Evolutionary conservation across 2,888 invertebrate genomes (phyloP).

Genomic region (Biston betularia): DNA sequence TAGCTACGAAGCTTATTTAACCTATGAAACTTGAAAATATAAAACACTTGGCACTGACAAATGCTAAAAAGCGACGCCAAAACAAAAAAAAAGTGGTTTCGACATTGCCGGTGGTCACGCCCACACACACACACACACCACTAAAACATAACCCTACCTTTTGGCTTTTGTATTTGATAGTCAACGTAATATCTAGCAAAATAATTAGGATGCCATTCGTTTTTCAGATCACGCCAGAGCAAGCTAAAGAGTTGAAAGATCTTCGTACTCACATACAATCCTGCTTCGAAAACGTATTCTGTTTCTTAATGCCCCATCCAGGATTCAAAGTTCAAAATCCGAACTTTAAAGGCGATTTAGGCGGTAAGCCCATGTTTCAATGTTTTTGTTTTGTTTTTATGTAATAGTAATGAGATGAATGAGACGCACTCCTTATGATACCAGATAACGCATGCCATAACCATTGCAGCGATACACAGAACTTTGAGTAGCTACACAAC

Average conservation of each 20-base stretch:
- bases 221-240: conserved; percentile 28
- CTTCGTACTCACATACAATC: conserved; percentile 31
- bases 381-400: background rate
- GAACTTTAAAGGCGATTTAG: conserved; percentile 31
- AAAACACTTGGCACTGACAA: too few species aligned
- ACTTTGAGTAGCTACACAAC: too few species aligned
- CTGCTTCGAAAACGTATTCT: conserved; percentile 37
- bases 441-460: background rate
- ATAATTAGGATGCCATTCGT: background rate
- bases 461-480: too few species aligned
- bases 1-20: too few species aligned
- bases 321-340: conserved; percentile 36
- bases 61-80: too few species aligned
- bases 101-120: too few species aligned
- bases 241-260: conserved; percentile 31
- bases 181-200: background rate
- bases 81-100: too few species aligned
- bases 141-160: too few species aligned
- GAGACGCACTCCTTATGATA: background rate
- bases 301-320: conserved; percentile 45
- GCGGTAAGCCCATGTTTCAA: conserved; percentile 18
- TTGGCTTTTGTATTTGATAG: too few species aligned
- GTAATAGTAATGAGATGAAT: background rate
- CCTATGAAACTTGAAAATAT: too few species aligned
- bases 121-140: too few species aligned